phyloP scores from a whole-genome alignment of 2,888 invertebrate species.

The Aethes cnicana region DNA sequence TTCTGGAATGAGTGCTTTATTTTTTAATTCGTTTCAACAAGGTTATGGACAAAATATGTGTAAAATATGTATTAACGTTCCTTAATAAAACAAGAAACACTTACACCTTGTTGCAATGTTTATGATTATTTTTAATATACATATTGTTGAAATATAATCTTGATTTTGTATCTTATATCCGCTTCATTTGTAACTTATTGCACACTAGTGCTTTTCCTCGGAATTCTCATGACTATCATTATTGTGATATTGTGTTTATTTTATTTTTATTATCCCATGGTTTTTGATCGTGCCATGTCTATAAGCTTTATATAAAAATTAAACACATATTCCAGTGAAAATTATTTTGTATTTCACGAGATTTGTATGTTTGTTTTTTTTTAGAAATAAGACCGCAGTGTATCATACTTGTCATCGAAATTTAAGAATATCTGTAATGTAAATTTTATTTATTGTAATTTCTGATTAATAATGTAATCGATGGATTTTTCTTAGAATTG shows the following conservation, averaged over 20 bases:
- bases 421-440: too few relatives aligned
- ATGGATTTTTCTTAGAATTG: too few relatives aligned
- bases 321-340: neutral
- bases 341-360: neutral
- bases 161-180: too few relatives aligned
- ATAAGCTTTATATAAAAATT: constrained; percentile 34
- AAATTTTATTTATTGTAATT: constrained; percentile 1
- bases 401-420: constrained; percentile 9
- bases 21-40: too few relatives aligned
- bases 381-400: neutral
- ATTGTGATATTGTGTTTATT: constrained; percentile 22
- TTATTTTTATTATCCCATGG: constrained; percentile 30
- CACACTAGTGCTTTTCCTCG: neutral
- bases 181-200: too few relatives aligned
- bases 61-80: too few relatives aligned
- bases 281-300: constrained; percentile 42
- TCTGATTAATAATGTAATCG: too few relatives aligned
- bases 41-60: too few relatives aligned
- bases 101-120: too few relatives aligned
- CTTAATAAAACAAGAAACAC: too few relatives aligned
- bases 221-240: constrained; percentile 29
- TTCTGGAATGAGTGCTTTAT: neutral
- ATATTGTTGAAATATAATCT: too few relatives aligned
- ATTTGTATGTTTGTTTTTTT: neutral
- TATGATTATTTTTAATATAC: too few relatives aligned